phyloP scores from a whole-genome alignment of 2,888 invertebrate species.

The Sipha maydis region DNA sequence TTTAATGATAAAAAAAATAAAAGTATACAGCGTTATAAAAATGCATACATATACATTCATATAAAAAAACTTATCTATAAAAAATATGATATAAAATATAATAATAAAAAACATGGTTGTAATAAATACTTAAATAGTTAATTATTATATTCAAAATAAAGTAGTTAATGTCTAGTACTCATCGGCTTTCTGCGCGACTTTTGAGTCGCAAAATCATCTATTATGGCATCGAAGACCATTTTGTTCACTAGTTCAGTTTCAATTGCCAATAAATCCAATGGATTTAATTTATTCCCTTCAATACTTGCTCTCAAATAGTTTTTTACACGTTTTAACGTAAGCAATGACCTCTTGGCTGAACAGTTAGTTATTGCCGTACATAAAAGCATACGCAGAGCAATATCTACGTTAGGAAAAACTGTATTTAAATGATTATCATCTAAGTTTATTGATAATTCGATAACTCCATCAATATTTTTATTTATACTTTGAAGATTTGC shows the following conservation, averaged over 20 bases:
- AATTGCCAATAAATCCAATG: no score
- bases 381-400: background rate
- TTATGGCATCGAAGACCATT: background rate
- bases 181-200: background rate
- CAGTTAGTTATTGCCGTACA: background rate
- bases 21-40: slow-evolving; percentile 1
- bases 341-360: background rate
- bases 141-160: background rate
- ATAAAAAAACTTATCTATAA: background rate
- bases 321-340: background rate
- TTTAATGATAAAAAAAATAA: background rate
- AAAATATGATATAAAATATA: background rate
- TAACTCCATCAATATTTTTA: slow-evolving; percentile 4
- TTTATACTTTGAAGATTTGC: slow-evolving; percentile 6
- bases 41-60: background rate
- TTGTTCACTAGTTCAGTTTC: background rate
- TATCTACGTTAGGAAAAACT: background rate
- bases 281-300: background rate
- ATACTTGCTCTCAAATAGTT: background rate
- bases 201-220: background rate
- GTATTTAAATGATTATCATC: background rate
- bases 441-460: background rate
- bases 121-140: background rate
- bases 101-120: background rate
- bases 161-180: background rate